Conservation (phyloP, 2,797 vertebrate genomes). For the Yasuhikotakia modesta region DNA sequence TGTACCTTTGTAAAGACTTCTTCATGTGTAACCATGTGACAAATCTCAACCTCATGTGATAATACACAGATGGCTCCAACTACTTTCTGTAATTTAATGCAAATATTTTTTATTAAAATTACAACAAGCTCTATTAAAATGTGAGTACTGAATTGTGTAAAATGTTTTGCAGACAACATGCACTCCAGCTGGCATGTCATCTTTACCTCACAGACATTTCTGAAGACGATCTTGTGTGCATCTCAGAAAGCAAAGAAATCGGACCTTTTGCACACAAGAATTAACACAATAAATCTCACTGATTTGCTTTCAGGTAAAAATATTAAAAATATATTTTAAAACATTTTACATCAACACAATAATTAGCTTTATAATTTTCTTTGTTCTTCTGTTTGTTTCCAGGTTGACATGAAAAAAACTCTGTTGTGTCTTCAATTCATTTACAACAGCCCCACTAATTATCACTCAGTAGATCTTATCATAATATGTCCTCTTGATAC, state of each 20-base stretch:
- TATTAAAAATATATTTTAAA: neutral
- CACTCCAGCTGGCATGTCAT: neutral
- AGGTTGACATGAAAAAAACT: neutral
- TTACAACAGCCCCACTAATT: neutral
- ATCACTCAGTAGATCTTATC: slow-evolving; percentile 35
- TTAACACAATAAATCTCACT: neutral
- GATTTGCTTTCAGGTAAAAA: neutral
- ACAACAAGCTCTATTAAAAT: neutral
- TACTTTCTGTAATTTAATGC: neutral
- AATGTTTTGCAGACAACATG: too few relatives aligned
- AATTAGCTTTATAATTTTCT: neutral
- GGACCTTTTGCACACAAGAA: neutral
- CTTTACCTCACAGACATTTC: neutral
- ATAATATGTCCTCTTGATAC: slow-evolving; percentile 39
- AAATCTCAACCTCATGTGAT: neutral
- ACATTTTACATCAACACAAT: neutral
- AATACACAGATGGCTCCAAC: neutral
- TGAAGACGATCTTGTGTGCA: neutral
- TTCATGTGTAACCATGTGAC: slow-evolving; percentile 25
- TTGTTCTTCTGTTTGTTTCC: neutral
- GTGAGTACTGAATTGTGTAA: too few relatives aligned
- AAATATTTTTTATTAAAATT: neutral
- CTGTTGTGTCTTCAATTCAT: neutral
- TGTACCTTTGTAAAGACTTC: slow-evolving; percentile 41
- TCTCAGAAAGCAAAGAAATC: neutral